These are phyloP conservation scores for Megathymus violae DNA, from an alignment of 1,140 invertebrate genomes.

Conservation along the genomic window DNA sequence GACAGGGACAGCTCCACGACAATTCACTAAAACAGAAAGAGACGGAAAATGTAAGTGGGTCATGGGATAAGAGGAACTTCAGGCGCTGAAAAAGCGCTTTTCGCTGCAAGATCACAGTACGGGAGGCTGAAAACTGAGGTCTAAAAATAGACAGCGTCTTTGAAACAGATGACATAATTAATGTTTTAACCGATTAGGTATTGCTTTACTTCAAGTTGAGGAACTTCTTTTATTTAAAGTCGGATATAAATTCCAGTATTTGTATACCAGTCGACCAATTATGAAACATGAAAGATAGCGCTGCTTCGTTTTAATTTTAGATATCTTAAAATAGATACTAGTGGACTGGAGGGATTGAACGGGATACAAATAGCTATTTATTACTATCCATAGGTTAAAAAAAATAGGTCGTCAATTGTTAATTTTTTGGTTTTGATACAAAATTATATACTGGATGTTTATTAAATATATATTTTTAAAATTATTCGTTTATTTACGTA, in stretches of 20 bases:
- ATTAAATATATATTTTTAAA: too few relatives aligned
- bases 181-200: conserved; percentile 35
- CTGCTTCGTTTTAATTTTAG: conserved; percentile 18
- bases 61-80: conserved; percentile 75
- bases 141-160: conserved; percentile 65
- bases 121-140: conserved; percentile 58
- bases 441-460: too few relatives aligned
- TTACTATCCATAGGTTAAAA: neutral
- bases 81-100: conserved; percentile 64
- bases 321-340: conserved; percentile 19
- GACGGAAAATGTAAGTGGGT: conserved; percentile 70
- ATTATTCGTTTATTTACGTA: too few relatives aligned
- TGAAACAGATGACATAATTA: conserved; percentile 49
- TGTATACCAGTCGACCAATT: too few relatives aligned
- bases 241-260: too few relatives aligned
- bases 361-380: neutral
- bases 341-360: neutral
- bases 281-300: conserved; percentile 11
- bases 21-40: conserved; percentile 31
- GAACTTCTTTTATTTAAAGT: neutral
- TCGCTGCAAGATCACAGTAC: conserved; percentile 54
- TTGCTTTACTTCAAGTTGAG: neutral
- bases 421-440: neutral
- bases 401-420: neutral
- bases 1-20: conserved; percentile 53